These are phyloP conservation scores for Alligator mississippiensis DNA, from an alignment of 2,113 vertebrate genomes.

Conservation along the genomic window DNA sequence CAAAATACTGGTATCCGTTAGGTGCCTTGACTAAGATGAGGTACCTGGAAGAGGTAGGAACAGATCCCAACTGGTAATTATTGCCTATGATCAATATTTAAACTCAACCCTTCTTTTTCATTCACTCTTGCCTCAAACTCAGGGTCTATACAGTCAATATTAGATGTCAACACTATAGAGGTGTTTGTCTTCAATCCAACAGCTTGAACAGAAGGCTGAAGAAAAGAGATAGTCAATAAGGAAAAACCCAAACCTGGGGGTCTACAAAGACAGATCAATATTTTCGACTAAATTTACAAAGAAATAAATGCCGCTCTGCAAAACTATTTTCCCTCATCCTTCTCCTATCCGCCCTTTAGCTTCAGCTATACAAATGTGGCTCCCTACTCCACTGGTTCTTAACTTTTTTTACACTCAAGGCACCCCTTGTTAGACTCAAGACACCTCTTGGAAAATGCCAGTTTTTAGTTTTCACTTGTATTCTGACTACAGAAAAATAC, in stretches of 20 bases:
- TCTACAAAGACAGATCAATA: accelerated
- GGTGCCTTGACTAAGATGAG: neutral
- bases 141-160: neutral
- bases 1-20: neutral
- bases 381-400: neutral
- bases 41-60: accelerated
- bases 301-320: neutral
- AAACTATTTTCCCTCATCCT: neutral
- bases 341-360: neutral
- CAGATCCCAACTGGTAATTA: neutral
- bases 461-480: no score
- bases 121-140: conserved; percentile 2
- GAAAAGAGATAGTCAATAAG: neutral
- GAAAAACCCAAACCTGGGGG: neutral
- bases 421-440: no score
- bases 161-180: neutral
- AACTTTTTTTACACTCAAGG: no score
- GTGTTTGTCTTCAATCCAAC: neutral
- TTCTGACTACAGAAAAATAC: no score
- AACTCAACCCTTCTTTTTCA: neutral
- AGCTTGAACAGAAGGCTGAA: neutral
- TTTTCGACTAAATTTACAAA: neutral
- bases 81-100: neutral
- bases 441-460: no score
- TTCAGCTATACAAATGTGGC: neutral